Conservation (phyloP, 1,140 invertebrate genomes). For the Ephestia elutella region DNA sequence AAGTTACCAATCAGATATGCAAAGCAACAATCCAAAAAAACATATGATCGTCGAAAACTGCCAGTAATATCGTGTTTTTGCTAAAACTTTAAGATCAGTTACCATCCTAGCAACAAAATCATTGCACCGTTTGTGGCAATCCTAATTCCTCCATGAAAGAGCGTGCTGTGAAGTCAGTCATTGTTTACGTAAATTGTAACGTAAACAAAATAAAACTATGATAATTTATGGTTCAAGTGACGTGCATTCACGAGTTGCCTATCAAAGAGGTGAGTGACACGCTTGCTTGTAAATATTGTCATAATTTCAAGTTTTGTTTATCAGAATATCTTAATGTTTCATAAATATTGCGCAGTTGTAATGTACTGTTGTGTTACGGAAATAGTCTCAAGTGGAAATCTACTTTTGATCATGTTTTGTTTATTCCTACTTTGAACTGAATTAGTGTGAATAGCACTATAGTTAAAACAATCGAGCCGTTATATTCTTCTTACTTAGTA, state of each 20-base stretch:
- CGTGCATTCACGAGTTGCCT: background rate
- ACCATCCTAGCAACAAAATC: background rate
- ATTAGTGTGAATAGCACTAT: too few species aligned
- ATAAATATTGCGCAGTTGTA: background rate
- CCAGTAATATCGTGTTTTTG: too few species aligned
- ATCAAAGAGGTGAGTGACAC: background rate
- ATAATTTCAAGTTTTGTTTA: background rate
- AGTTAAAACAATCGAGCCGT: too few species aligned
- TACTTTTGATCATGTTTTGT: too few species aligned
- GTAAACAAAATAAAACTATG: background rate
- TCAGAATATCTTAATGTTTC: background rate
- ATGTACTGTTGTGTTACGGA: too few species aligned
- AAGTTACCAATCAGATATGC: too few species aligned
- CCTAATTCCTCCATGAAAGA: background rate
- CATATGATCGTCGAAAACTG: too few species aligned
- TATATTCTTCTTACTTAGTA: too few species aligned
- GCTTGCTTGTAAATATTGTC: background rate
- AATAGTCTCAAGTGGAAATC: too few species aligned
- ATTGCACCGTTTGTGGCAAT: background rate
- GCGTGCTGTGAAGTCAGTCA: background rate
- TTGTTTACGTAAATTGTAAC: constrained; percentile 1
- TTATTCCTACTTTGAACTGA: too few species aligned
- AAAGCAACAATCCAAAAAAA: too few species aligned
- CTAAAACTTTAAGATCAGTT: background rate
- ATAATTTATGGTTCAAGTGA: background rate